These are phyloP conservation scores for Drosophila austrosaltans DNA, from an alignment of 2,888 invertebrate species.

Conservation along the genomic window DNA sequence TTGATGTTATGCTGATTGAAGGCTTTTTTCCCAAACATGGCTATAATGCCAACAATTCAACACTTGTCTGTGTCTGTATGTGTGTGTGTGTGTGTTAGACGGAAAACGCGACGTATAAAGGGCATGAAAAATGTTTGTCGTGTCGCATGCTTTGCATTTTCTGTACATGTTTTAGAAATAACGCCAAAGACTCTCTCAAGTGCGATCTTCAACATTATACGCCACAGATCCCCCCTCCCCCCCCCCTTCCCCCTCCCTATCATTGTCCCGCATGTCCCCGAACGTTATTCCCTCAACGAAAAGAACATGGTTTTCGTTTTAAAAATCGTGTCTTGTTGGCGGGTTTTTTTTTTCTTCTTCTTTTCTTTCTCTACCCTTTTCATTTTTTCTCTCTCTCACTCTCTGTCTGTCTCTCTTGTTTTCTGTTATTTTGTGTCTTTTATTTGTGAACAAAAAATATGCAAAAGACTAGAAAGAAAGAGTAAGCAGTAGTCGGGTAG, in stretches of 20 bases:
- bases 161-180: constrained; percentile 76
- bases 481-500: no score
- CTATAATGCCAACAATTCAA: constrained; percentile 65
- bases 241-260: background rate
- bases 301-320: constrained; percentile 78
- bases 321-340: constrained; percentile 76
- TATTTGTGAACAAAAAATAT: constrained; percentile 57
- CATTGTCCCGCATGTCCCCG: background rate
- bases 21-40: no score
- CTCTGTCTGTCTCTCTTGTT: no score
- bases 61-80: constrained; percentile 61
- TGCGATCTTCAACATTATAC: constrained; percentile 62
- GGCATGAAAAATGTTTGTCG: constrained; percentile 73
- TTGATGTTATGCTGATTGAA: background rate
- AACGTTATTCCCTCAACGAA: background rate
- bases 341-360: constrained; percentile 24
- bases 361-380: background rate
- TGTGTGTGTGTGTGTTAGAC: constrained; percentile 2
- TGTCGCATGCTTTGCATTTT: constrained; percentile 76
- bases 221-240: constrained; percentile 32
- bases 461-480: constrained; percentile 27
- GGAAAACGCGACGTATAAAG: constrained; percentile 40
- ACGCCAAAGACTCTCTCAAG: constrained; percentile 56
- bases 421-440: constrained; percentile 1
- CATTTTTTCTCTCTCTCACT: background rate